A percentile compares a stretch with the other conserved stretches of the same genome.
Evolutionary conservation across 1,140 invertebrate species (phyloP).

Genomic region (Melipona quadrifasciata): DNA sequence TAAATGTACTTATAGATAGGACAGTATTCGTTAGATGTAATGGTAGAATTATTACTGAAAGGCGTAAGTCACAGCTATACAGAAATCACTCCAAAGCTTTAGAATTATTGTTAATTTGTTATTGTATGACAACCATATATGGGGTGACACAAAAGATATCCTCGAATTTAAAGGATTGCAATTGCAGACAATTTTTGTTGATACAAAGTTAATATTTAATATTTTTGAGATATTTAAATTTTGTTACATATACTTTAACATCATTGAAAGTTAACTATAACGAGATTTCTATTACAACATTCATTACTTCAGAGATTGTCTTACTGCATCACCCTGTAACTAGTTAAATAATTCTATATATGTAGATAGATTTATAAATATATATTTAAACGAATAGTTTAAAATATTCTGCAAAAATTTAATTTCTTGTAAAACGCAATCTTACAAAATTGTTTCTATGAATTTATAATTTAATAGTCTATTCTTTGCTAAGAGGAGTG

Average conservation of each 20-base stretch:
- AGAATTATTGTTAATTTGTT: constrained; percentile 78
- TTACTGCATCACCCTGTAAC: constrained; percentile 67
- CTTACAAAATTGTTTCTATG: constrained; percentile 64
- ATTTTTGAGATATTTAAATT: constrained; percentile 1
- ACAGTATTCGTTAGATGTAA: constrained; percentile 78
- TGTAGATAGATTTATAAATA: constrained; percentile 54
- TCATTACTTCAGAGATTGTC: constrained; percentile 26
- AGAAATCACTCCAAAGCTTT: constrained; percentile 79
- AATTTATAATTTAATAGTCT: constrained; percentile 74
- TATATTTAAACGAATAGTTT: constrained; percentile 59
- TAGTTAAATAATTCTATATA: constrained; percentile 66
- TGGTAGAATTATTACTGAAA: constrained; percentile 56
- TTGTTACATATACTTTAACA: neutral
- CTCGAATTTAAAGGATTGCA: neutral
- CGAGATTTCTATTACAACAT: constrained; percentile 1
- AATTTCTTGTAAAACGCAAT: constrained; percentile 65
- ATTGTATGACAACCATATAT: constrained; percentile 54
- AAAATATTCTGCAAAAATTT: constrained; percentile 45
- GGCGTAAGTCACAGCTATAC: constrained; percentile 71
- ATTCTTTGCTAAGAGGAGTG: constrained; percentile 65
- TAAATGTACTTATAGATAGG: constrained; percentile 78
- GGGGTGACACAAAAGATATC: constrained; percentile 58
- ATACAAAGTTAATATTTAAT: neutral
- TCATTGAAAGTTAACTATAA: constrained; percentile 9
- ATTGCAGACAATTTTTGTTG: neutral